Evolutionary conservation across 2,113 vertebrate genomes (phyloP).

Genomic region (Panurus biarmicus): DNA sequence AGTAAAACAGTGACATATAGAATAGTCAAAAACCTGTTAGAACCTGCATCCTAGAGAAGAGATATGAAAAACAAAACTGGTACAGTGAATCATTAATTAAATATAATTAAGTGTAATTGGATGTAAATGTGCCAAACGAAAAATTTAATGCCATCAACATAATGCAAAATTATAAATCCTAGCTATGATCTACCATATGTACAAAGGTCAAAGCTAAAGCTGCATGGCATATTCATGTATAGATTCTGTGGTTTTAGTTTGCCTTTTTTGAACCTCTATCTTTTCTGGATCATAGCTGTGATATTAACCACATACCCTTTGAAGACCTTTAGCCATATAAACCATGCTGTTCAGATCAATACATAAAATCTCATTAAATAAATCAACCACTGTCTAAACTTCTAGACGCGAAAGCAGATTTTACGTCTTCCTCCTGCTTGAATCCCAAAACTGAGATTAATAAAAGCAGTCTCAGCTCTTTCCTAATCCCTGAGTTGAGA

Average conservation of each 20-base stretch:
- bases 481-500: background rate
- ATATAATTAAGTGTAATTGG: background rate
- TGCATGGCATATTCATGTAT: background rate
- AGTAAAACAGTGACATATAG: background rate
- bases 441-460: background rate
- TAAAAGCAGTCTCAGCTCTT: background rate
- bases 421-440: background rate
- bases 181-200: background rate
- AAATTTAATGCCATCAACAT: background rate
- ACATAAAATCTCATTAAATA: background rate
- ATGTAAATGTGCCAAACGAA: background rate
- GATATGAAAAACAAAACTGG: background rate
- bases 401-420: background rate
- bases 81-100: background rate
- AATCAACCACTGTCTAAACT: background rate
- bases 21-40: background rate
- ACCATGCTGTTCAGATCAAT: background rate
- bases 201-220: background rate
- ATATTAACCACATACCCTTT: background rate
- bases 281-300: background rate
- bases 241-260: background rate
- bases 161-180: background rate
- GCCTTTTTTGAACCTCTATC: background rate
- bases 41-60: background rate
- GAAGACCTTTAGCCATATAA: background rate